Evolutionary conservation across 2,797 vertebrate species (phyloP), one percentile per base, ranked within the genome.

Genomic region (Channallabes apus): DNA sequence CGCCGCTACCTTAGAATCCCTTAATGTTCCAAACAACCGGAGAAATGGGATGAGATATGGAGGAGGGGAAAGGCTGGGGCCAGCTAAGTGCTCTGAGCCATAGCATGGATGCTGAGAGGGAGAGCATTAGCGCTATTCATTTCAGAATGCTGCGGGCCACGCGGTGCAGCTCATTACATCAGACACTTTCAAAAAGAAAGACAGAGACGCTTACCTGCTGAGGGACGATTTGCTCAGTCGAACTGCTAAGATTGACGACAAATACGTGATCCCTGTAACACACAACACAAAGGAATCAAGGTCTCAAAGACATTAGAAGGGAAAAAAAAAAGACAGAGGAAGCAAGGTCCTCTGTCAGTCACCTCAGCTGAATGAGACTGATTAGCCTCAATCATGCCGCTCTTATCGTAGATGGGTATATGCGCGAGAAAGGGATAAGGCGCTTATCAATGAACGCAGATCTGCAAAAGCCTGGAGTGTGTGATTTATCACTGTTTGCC

Each of bases 261-360:
- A 97, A 99, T 91, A 99, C 96, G 17, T 98, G 96, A 89, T 99
- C 98, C 93, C 98, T 99, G 92, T 20, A 91, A 88, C n/a, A 86
- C 24, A 85, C n/a, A 83, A 56, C 22, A 87, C 78, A 80, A 32
- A 80, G 59, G 64, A 82, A 87, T 84, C 76, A 82, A 73, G 6
- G 71, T 81, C 56, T 32, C 17, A 73, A 71, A 65, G 76, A 27
- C 54, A 64, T 72, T 24, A 29, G 35, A 82, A 76, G 56, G 67
- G 18, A 27, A n/a, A 73, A 27, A 72, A 68, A 18, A 2, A 76
- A 69, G 54, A 83, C 24, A 1, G 29, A 62, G 58, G 61, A 56
- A 56, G 61, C 59, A 75, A 35, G 82, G 82, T 82, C 80, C 61
- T 83, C 84, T 46, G 85, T 68, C 79, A 83, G 78, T 84, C 77